Percentiles rank a stretch among this genome's conserved stretches.
These are phyloP conservation scores for Pomacea canaliculata DNA, from an alignment of 2,888 invertebrate species.

Conservation along the genomic window DNA sequence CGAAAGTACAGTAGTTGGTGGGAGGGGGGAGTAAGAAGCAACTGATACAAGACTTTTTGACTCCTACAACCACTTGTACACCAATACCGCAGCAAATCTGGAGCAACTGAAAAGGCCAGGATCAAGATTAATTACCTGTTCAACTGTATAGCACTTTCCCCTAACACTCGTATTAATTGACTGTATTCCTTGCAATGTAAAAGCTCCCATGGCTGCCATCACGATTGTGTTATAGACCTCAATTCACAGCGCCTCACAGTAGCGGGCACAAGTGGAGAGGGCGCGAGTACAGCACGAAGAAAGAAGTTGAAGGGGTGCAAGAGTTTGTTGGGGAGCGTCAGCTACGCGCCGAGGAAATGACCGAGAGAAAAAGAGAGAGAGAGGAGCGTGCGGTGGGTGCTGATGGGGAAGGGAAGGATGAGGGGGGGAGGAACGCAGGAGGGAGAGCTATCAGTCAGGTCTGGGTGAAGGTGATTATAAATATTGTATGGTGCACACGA, in stretches of 20 bases:
- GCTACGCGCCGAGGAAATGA: no score
- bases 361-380: background rate
- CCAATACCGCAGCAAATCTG: background rate
- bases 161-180: constrained; percentile 16
- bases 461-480: constrained; percentile 26
- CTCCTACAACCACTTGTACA: no score
- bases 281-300: background rate
- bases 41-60: no score
- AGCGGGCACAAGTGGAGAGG: constrained; percentile 3
- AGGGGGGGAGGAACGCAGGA: constrained; percentile 1
- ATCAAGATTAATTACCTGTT: constrained; percentile 19
- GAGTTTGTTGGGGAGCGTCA: background rate
- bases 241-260: constrained; percentile 4
- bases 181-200: constrained; percentile 15
- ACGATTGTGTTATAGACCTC: constrained; percentile 6
- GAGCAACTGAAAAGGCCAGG: background rate
- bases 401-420: background rate
- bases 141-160: constrained; percentile 10
- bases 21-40: no score
- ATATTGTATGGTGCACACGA: constrained; percentile 26
- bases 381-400: no score
- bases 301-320: background rate
- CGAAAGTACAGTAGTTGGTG: no score
- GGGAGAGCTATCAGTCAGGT: constrained; percentile 20
- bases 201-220: constrained; percentile 14